phyloP scores from a whole-genome alignment of 1,140 invertebrate species.

The Drosophila kepulauana region DNA sequence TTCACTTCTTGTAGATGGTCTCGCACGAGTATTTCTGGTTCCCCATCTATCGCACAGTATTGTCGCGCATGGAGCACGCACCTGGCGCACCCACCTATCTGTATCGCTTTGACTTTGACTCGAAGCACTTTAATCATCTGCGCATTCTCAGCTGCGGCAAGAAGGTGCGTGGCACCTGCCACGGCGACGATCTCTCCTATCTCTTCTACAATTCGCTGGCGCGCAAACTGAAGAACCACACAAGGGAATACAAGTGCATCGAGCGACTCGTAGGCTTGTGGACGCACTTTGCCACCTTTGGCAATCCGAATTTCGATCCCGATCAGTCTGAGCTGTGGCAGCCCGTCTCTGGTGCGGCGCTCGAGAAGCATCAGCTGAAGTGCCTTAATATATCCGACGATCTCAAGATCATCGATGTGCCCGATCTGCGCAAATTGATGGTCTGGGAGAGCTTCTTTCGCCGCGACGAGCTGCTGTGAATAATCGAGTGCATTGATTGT shows the following conservation, averaged over 20 bases:
- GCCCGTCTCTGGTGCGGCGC: conserved; percentile 52
- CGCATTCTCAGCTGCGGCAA: conserved; percentile 84
- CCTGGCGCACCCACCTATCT: conserved; percentile 84
- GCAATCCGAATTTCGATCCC: conserved; percentile 83
- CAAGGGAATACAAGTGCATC: conserved; percentile 84
- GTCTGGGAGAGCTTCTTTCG: conserved; percentile 85
- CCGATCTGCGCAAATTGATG: conserved; percentile 84
- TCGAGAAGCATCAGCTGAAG: conserved; percentile 80
- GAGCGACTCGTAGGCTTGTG: conserved; percentile 83
- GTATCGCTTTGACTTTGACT: conserved; percentile 85
- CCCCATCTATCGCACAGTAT: conserved; percentile 84
- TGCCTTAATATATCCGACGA: conserved; percentile 85
- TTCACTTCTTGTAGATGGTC: conserved; percentile 65
- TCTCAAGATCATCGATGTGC: conserved; percentile 84
- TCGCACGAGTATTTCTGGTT: conserved; percentile 85
- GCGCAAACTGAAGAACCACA: conserved; percentile 81
- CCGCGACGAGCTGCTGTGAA: conserved; percentile 73
- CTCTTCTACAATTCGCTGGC: conserved; percentile 87
- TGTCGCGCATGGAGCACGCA: conserved; percentile 79
- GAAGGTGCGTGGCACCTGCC: conserved; percentile 85
- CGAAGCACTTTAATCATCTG: conserved; percentile 81
- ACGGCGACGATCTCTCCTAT: conserved; percentile 89
- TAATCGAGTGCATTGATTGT: background rate
- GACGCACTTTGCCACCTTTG: conserved; percentile 85
- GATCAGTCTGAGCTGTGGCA: conserved; percentile 73